Base-by-base conservation (phyloP, 2,888 invertebrate genomes). In the Oeneis ivallda region DNA sequence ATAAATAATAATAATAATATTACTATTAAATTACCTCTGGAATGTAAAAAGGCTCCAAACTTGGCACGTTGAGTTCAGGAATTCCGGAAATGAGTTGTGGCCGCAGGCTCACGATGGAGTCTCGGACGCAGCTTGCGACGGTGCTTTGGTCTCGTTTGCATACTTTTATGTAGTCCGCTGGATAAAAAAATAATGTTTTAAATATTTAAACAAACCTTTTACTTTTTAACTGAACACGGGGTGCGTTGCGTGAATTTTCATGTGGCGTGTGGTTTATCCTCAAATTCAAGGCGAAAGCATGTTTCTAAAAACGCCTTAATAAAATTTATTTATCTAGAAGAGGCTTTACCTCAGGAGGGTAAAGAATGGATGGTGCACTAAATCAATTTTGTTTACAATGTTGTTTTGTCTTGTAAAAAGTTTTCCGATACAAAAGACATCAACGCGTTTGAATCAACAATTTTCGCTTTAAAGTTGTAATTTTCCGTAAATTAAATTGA, bases 11-110 rank as follows among this genome's bases (percentile, higher is more conserved):
- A n/a, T n/a, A n/a, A n/a, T n/a, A n/a, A n/a, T n/a, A n/a, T n/a
- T n/a, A n/a, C n/a, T n/a, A 37, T 37, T 19, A 67, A 47, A 66
- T 62, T 64, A 96, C 93, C 84, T 94, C 93, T 0, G 94, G 93
- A 45, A 96, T 92, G 45, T 85, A 83, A 65, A 96, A 92, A 0
- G 96, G 96, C 65, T 96, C 96, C 58, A 95, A 86, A 0, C 94
- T 88, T 0, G 96, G 96, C 54, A 96, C 93, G 15, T 92, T 90
- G 0, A 96, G 84, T 76, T 94, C 95, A 0, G 94, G 93, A 58
- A 96, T 94, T 2, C 96, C 96, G 9, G 84, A 75, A 0, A 86
- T 83, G 15, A 96, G 81, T 45, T 93, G 86, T 0, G 94, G 93
- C 47, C 92, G 88, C 15, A 95, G 79, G 2, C 82, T 77, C 66